A percentile compares a stretch with the other conserved stretches of the same genome.
These are phyloP conservation scores for Yoshiicerus persimilis DNA, from an alignment of 1,140 invertebrate species.

Conservation along the genomic window DNA sequence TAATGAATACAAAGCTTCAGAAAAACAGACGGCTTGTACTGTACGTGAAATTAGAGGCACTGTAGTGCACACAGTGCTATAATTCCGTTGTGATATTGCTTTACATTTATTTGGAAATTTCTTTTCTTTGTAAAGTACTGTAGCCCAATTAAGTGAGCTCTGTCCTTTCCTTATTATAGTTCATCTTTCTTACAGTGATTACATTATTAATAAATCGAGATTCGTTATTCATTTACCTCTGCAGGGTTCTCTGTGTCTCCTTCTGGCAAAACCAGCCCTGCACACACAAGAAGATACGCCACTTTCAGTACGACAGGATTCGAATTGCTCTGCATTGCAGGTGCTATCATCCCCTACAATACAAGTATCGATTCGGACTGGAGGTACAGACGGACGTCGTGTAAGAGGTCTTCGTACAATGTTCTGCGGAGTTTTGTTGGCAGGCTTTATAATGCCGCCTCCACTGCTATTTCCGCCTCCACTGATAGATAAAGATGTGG, in stretches of 20 bases:
- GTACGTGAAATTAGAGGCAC: too few species aligned
- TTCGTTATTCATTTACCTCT: slow-evolving; percentile 58
- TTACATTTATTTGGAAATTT: too few species aligned
- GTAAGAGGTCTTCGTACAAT: slow-evolving; percentile 42
- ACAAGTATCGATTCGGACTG: slow-evolving; percentile 80
- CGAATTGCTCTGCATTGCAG: slow-evolving; percentile 81
- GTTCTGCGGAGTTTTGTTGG: slow-evolving; percentile 38
- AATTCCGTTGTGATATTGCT: too few species aligned
- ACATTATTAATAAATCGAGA: not conserved
- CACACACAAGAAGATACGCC: slow-evolving; percentile 92
- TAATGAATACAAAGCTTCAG: too few species aligned
- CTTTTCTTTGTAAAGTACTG: too few species aligned
- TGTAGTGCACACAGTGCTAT: too few species aligned
- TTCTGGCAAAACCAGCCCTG: slow-evolving; percentile 76
- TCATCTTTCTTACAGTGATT: too few species aligned
- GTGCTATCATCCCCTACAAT: slow-evolving; percentile 92
- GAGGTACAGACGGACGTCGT: slow-evolving; percentile 37
- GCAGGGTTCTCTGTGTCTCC: slow-evolving; percentile 75
- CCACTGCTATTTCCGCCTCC: not conserved
- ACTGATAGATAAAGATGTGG: slow-evolving; percentile 43
- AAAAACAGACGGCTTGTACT: too few species aligned
- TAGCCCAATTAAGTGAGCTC: too few species aligned
- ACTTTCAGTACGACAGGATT: slow-evolving; percentile 80
- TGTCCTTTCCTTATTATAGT: too few species aligned
- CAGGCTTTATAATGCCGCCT: not conserved